Conservation (phyloP, 2,113 vertebrate species). For the Nycticorax nycticorax region DNA sequence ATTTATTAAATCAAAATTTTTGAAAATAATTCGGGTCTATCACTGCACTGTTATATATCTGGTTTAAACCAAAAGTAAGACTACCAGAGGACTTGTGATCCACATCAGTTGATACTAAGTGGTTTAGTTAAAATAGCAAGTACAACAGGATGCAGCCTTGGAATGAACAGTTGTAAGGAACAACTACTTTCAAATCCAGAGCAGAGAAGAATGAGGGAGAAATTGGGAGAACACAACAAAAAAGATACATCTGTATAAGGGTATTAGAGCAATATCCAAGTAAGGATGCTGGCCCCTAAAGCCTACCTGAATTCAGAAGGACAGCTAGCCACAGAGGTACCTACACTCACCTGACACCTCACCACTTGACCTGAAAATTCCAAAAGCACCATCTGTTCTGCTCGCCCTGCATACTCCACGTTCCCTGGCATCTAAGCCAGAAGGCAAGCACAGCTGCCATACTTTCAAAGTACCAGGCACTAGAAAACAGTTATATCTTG, state of each 20-base stretch:
- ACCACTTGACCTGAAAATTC: neutral
- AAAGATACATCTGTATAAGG: neutral
- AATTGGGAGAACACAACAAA: neutral
- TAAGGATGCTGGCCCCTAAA: neutral
- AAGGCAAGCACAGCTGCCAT: neutral
- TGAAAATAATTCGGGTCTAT: neutral
- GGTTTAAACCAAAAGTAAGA: neutral
- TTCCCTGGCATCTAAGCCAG: neutral
- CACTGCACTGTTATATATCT: neutral
- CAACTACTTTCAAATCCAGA: neutral
- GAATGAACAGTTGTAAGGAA: neutral
- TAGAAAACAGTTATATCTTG: neutral
- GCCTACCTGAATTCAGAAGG: neutral
- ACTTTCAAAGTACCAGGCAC: neutral
- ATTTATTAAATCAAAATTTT: neutral
- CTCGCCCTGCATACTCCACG: accelerated
- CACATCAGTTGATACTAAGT: neutral
- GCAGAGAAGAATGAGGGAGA: neutral
- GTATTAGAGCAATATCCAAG: neutral
- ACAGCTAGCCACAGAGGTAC: neutral
- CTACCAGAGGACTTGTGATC: neutral
- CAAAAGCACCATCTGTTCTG: neutral
- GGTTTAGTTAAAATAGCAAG: neutral
- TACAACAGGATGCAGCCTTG: neutral
- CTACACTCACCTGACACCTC: neutral